Conservation (phyloP, 2,797 vertebrate species). For the Trachurus trachurus region DNA sequence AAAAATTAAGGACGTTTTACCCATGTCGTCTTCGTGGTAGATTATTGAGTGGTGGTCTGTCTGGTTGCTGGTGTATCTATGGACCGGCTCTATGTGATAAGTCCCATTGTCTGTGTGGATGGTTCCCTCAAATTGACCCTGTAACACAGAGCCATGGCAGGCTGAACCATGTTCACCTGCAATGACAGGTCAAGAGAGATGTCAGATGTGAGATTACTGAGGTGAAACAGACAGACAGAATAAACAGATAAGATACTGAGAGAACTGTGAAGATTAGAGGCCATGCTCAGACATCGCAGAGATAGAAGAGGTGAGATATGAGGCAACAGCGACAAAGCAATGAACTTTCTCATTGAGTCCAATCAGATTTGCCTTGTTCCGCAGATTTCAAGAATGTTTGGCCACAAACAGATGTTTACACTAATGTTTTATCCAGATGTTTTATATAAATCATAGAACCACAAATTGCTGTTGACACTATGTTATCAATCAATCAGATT, state of each 20-base stretch:
- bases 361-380: neutral
- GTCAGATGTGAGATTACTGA: neutral
- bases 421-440: conserved; percentile 6
- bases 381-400: conserved; percentile 1
- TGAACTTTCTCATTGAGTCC: neutral
- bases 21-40: conserved; percentile 88
- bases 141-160: conserved; percentile 87
- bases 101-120: conserved; percentile 85
- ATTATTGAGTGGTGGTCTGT: conserved; percentile 86
- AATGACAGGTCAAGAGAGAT: conserved; percentile 27
- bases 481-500: neutral
- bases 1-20: conserved; percentile 68
- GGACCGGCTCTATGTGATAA: conserved; percentile 84
- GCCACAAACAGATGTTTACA: conserved; percentile 4
- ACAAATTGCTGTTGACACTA: neutral
- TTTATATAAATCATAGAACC: neutral
- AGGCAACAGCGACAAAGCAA: neutral
- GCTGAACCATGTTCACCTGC: conserved; percentile 83
- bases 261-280: conserved; percentile 1
- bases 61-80: conserved; percentile 60
- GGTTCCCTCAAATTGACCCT: conserved; percentile 89
- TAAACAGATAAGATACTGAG: neutral
- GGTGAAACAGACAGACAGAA: neutral
- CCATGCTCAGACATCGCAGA: neutral
- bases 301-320: neutral